Evolutionary conservation across 2,797 vertebrate genomes (phyloP).

Genomic region (Crotalus adamanteus): DNA sequence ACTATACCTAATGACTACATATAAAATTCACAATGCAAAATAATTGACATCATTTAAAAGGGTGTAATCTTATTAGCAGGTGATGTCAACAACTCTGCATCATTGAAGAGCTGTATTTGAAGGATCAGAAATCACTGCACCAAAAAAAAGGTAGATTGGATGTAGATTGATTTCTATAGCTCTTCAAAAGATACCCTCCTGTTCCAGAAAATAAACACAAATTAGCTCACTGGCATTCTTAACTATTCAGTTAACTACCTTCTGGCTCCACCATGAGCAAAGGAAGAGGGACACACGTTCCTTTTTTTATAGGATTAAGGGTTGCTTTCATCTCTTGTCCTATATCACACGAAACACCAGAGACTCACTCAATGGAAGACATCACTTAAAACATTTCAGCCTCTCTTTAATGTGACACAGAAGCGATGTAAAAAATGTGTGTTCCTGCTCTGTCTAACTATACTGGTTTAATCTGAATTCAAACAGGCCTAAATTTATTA

Average conservation of each 20-base stretch:
- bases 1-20: slow-evolving; percentile 27
- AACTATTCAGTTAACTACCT: not conserved
- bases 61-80: slow-evolving; percentile 64
- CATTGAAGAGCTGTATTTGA: slow-evolving; percentile 44
- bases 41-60: slow-evolving; percentile 9
- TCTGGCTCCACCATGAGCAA: fast-evolving
- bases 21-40: slow-evolving; percentile 22
- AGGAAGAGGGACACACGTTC: not conserved
- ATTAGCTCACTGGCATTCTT: slow-evolving; percentile 2
- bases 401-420: not conserved
- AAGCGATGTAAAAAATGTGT: not conserved
- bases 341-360: not conserved
- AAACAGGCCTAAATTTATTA: not conserved
- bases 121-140: slow-evolving; percentile 18
- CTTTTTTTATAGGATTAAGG: not conserved
- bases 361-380: not conserved
- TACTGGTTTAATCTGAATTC: not conserved
- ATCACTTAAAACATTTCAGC: not conserved
- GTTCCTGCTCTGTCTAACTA: not conserved
- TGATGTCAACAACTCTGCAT: slow-evolving; percentile 20
- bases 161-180: slow-evolving; percentile 23
- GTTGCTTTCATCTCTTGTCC: not conserved
- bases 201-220: slow-evolving; percentile 30
- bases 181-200: not conserved
- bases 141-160: slow-evolving; percentile 10